These are phyloP conservation scores for Leptopilina syphax DNA, from an alignment of 2,888 invertebrate genomes.

Conservation along the genomic window DNA sequence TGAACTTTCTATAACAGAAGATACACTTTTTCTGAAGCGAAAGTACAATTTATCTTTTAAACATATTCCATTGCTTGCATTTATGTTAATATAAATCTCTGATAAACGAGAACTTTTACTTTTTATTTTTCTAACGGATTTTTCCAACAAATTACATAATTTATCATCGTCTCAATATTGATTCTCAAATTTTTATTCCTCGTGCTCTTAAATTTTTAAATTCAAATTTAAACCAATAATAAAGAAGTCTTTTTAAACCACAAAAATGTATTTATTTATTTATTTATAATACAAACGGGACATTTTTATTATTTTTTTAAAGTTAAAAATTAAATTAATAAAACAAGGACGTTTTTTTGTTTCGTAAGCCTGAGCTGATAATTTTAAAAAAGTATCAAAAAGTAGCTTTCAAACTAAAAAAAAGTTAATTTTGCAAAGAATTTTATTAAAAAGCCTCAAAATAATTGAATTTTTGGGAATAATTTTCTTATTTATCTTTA, in stretches of 20 bases:
- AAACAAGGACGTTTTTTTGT: no score
- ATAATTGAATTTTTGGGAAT: no score
- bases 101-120: conserved; percentile 27
- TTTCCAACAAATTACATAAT: conserved; percentile 18
- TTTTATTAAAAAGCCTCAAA: no score
- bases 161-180: background rate
- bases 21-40: conserved; percentile 26
- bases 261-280: no score
- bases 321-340: no score
- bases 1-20: conserved; percentile 23
- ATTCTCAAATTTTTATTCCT: background rate
- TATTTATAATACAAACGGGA: no score
- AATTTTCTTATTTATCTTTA: no score
- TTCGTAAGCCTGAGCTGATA: no score
- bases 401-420: no score
- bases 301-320: no score
- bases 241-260: background rate
- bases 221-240: background rate
- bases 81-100: conserved; percentile 7
- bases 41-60: conserved; percentile 15
- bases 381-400: no score
- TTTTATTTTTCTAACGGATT: conserved; percentile 15
- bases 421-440: no score
- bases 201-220: background rate
- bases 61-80: background rate